Evolutionary conservation across 2,797 vertebrate species (phyloP).

Genomic region (Xerus rutilus): DNA sequence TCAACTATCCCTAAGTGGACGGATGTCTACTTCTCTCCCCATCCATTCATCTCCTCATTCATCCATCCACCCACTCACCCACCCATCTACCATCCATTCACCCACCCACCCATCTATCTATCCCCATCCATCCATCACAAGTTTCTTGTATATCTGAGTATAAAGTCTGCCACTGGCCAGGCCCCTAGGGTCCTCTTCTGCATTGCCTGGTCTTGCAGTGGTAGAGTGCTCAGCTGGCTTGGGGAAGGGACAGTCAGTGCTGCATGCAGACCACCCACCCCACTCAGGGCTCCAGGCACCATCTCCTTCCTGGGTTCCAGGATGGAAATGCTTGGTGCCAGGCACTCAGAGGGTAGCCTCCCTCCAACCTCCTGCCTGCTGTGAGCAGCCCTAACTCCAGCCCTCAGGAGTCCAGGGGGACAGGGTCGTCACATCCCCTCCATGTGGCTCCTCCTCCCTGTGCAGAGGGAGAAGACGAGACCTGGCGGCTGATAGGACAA

Average conservation of each 20-base stretch:
- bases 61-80: no score
- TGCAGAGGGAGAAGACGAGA: slow-evolving; percentile 51
- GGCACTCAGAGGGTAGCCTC: neutral
- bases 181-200: neutral
- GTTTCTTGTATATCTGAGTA: neutral
- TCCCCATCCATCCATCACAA: neutral
- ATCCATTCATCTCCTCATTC: rapidly evolving
- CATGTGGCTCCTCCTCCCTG: rapidly evolving
- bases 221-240: neutral
- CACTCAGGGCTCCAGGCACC: neutral
- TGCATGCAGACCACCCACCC: neutral
- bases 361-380: neutral
- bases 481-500: slow-evolving; percentile 76
- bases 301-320: neutral
- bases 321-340: no score
- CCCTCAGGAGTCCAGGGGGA: neutral
- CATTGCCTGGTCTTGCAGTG: neutral
- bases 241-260: neutral
- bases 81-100: neutral
- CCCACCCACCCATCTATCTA: neutral
- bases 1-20: no score
- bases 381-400: neutral
- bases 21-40: no score
- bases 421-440: neutral
- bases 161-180: neutral